Base-by-base conservation (phyloP, 2,113 vertebrate species). In the Hoplias malabaricus region DNA sequence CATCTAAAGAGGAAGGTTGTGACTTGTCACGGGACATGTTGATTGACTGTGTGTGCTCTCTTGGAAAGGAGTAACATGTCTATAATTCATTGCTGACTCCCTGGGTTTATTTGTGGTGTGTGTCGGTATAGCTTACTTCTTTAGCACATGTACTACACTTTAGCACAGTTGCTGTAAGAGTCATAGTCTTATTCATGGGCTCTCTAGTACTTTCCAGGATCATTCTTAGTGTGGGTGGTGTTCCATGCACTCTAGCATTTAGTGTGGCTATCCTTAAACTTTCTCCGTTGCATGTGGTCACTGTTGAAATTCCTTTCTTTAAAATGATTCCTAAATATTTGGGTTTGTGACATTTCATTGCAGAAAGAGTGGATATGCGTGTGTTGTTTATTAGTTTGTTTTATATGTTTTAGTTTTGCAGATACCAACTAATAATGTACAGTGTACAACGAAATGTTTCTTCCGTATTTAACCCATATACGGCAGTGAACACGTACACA, bases 41-140 rank as follows among this genome's bases (percentile, higher is more conserved):
- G n/a, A 29, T 34, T 75, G 50, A 31, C 14, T 46, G 34, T 57
- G 42, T 75, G 67, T 73, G 50, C 62, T 54, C 81, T 36, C 63
- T 23, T 46, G 48, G 76, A 83, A 77, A 85, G 83, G 84, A 84
- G 80, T 84, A 84, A 81, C 78, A 42, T 38, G 84, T 74, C 77
- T 84, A 79, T 90, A 89, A 90, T 90, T 85, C 69, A 76, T 34
- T 88, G 86, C 85, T 87, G 86, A 90, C 82, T 89, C 86, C 82
- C 83, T 82, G 50, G 76, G 84, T 85, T 89, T 90, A 90, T 90
- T 90, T 87, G 84, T 85, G 82, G 82, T 86, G 84, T 79, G 71
- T 84, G 84, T 86, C 80, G 19, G 59, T 85, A 87, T 86, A 86
- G 78, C 86, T 83, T 29, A 7, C 79, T 84, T 86, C 81, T 84